Evolutionary conservation across 2,113 vertebrate genomes (phyloP).

Genomic region (Pao palembangensis): DNA sequence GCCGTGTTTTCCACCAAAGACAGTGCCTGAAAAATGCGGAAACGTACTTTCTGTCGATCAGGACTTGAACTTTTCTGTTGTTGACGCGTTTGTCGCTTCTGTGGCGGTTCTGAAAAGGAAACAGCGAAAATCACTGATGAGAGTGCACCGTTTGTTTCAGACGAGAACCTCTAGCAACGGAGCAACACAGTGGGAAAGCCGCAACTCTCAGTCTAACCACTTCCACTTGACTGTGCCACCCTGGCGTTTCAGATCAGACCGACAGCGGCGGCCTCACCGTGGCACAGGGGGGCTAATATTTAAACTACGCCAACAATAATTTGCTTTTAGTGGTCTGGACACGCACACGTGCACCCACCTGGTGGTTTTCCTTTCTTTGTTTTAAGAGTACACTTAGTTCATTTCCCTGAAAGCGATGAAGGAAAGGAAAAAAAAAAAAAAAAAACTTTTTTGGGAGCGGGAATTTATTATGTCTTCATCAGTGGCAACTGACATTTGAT

Average conservation of each 20-base stretch:
- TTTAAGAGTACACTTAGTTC: neutral
- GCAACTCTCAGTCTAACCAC: neutral
- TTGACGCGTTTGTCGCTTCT: slow-evolving; percentile 89
- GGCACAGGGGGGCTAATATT: slow-evolving; percentile 28
- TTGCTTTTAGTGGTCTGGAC: slow-evolving; percentile 19
- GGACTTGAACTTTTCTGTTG: slow-evolving; percentile 85
- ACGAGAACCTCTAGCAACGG: neutral
- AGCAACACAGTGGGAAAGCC: neutral
- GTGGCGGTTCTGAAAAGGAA: slow-evolving; percentile 84
- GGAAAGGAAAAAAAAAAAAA: slow-evolving; percentile 4
- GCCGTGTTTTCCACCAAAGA: neutral
- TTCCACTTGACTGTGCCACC: neutral
- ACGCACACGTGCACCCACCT: neutral
- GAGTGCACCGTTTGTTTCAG: neutral
- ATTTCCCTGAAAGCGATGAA: neutral
- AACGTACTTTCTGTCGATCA: slow-evolving; percentile 86
- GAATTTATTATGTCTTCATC: slow-evolving; percentile 13
- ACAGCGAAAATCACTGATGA: slow-evolving; percentile 1
- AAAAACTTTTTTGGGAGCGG: too few relatives aligned
- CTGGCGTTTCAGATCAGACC: slow-evolving; percentile 8
- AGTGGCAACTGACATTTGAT: neutral
- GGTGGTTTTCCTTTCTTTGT: slow-evolving; percentile 26
- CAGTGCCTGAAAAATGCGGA: neutral
- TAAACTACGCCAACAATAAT: slow-evolving; percentile 31
- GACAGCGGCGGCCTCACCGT: neutral